A percentile compares a stretch with the other conserved stretches of the same genome.
These are phyloP conservation scores for Sisor rabdophorus DNA, from an alignment of 2,113 vertebrate genomes.

Conservation along the genomic window DNA sequence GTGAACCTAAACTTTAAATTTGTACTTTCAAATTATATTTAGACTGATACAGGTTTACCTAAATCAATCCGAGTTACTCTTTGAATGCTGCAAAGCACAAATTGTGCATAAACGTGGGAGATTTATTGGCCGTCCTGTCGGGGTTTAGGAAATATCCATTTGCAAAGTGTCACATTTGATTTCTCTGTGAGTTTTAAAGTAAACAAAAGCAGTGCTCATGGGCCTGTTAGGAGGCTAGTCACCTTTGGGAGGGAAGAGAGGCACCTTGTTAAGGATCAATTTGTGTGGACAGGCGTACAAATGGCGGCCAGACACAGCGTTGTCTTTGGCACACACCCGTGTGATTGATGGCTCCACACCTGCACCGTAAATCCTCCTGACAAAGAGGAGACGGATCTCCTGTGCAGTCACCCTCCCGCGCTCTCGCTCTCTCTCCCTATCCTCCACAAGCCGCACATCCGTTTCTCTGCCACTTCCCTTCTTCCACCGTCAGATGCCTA, in stretches of 20 bases:
- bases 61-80: constrained; percentile 20
- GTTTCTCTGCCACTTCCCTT: no score
- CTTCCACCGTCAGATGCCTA: no score
- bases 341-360: constrained; percentile 73
- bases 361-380: constrained; percentile 69
- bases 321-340: constrained; percentile 67
- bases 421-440: constrained; percentile 2
- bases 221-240: constrained; percentile 51
- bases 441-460: not conserved
- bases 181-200: constrained; percentile 36
- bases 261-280: constrained; percentile 74
- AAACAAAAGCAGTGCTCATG: constrained; percentile 43
- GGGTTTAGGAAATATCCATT: constrained; percentile 36
- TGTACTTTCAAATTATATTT: not conserved
- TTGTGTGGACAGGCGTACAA: constrained; percentile 74
- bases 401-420: constrained; percentile 33
- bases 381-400: constrained; percentile 66
- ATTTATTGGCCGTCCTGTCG: constrained; percentile 3
- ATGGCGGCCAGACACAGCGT: constrained; percentile 72
- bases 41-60: not conserved
- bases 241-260: constrained; percentile 56
- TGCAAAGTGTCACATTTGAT: constrained; percentile 42
- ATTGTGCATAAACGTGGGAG: constrained; percentile 19
- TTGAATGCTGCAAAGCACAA: constrained; percentile 14
- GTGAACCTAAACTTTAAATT: no score